Evolutionary conservation across 2,113 vertebrate genomes (phyloP).

Genomic region (Xiphias gladius): DNA sequence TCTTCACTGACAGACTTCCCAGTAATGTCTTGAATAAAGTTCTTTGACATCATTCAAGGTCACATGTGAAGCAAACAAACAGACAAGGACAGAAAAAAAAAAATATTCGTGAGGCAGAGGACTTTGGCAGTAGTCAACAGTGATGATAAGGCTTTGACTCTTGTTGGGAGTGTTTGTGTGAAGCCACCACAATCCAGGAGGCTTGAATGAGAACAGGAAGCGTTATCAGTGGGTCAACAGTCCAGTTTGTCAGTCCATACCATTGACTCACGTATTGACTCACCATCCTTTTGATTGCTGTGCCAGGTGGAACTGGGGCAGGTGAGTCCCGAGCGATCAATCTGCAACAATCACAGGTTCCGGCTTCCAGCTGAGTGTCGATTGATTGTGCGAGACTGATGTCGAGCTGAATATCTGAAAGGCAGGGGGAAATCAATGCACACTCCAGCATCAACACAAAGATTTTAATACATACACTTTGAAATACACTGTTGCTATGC

Average conservation of each 20-base stretch:
- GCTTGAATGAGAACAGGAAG: background rate
- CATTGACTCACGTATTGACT: conserved; percentile 12
- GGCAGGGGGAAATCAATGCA: background rate
- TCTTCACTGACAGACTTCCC: background rate
- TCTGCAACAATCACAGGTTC: background rate
- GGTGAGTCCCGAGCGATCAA: background rate
- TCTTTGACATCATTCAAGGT: background rate
- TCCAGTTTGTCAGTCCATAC: conserved; percentile 22
- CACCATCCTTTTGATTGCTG: background rate
- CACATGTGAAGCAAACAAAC: background rate
- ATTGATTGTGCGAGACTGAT: background rate
- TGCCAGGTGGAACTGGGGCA: conserved; percentile 15
- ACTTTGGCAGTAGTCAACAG: background rate
- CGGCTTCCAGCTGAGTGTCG: conserved; percentile 7
- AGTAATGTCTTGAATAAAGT: background rate
- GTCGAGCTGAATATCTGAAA: conserved; percentile 2
- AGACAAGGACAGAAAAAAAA: background rate
- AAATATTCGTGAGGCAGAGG: background rate
- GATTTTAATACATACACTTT: background rate
- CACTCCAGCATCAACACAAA: background rate
- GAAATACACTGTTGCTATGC: no score
- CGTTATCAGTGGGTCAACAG: conserved; percentile 24
- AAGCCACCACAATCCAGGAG: background rate
- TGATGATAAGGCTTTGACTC: background rate
- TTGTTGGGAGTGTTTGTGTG: background rate